These are phyloP conservation scores for Chunga burmeisteri DNA, from an alignment of 2,113 vertebrate genomes.

Conservation along the genomic window DNA sequence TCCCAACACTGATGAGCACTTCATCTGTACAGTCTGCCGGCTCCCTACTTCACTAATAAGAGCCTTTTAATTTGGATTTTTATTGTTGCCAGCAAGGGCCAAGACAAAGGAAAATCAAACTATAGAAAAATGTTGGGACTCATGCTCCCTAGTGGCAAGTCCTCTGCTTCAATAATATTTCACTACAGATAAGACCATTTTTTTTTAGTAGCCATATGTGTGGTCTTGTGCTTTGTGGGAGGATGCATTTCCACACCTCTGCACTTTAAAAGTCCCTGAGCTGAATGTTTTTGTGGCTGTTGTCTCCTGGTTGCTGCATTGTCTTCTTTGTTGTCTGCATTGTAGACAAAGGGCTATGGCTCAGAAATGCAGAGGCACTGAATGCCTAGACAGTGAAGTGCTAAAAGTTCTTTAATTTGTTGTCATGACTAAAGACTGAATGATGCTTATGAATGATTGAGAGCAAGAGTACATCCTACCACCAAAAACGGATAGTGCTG, in stretches of 20 bases:
- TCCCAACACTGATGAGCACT: not conserved
- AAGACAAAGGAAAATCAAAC: slow-evolving; percentile 12
- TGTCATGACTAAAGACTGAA: not conserved
- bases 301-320: not conserved
- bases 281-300: not conserved
- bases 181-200: not conserved
- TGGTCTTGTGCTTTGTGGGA: not conserved
- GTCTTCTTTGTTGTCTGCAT: not conserved
- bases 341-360: not conserved
- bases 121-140: not conserved
- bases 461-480: not conserved
- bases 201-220: not conserved
- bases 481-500: not conserved
- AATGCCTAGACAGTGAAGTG: not conserved
- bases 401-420: not conserved
- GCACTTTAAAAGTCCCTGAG: not conserved
- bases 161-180: not conserved
- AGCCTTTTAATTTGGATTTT: slow-evolving; percentile 3
- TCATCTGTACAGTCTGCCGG: not conserved
- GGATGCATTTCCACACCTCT: not conserved
- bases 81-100: not conserved
- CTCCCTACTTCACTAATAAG: not conserved
- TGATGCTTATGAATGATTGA: not conserved
- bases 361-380: not conserved
- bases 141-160: not conserved